phyloP scores from a whole-genome alignment of 2,888 invertebrate species.

The Apoderus coryli region DNA sequence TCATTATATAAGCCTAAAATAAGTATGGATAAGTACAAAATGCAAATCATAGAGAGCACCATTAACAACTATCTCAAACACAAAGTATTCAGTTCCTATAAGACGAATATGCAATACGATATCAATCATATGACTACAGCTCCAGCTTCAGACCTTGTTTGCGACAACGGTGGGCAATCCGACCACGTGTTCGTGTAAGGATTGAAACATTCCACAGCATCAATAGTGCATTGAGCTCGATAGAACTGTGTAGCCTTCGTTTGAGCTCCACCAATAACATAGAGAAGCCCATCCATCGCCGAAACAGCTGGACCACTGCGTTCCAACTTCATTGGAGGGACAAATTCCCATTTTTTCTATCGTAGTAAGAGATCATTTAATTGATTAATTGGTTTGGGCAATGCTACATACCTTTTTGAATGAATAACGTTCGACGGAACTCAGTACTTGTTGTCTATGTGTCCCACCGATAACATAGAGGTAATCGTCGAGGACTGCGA shows the following conservation, averaged over 20 bases:
- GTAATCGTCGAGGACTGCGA: constrained; percentile 67
- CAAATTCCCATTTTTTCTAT: constrained; percentile 65
- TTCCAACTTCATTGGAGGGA: constrained; percentile 56
- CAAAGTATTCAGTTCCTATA: too few relatives aligned
- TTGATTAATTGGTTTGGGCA: too few relatives aligned
- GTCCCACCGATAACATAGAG: constrained; percentile 85
- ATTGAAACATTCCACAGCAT: constrained; percentile 73
- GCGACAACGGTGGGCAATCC: constrained; percentile 63
- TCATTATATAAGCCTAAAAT: too few relatives aligned
- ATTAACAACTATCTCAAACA: too few relatives aligned
- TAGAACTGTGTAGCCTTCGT: constrained; percentile 70
- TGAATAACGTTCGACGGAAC: constrained; percentile 70
- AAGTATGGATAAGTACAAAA: too few relatives aligned
- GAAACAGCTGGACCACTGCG: constrained; percentile 76
- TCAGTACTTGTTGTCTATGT: constrained; percentile 65
- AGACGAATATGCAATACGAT: too few relatives aligned
- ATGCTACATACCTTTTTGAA: constrained; percentile 53
- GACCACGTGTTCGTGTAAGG: constrained; percentile 65
- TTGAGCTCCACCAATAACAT: constrained; percentile 76
- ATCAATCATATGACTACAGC: constrained; percentile 65
- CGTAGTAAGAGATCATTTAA: too few relatives aligned
- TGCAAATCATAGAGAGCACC: too few relatives aligned
- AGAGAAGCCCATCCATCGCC: constrained; percentile 65
- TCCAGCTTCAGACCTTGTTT: constrained; percentile 76
- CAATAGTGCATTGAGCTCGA: constrained; percentile 70